Percentiles rank a stretch among this genome's conserved stretches.
phyloP scores from a whole-genome alignment of 2,113 vertebrate species.

The Philantomba maxwellii region DNA sequence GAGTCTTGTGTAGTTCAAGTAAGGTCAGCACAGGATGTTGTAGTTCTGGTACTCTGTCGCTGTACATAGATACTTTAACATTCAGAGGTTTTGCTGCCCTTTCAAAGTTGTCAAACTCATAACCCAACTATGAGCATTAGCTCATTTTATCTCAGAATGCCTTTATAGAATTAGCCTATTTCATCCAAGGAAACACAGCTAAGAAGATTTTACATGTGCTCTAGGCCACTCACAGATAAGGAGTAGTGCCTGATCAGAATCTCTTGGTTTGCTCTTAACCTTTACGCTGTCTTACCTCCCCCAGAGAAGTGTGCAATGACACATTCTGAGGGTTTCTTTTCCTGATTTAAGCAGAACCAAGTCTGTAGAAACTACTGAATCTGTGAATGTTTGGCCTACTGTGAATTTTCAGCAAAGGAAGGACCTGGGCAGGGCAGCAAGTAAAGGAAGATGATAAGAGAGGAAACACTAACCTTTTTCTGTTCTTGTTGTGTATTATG shows the following conservation, averaged over 20 bases:
- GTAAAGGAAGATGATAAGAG: neutral
- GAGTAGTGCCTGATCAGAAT: neutral
- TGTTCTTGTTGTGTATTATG: neutral
- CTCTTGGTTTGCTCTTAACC: neutral
- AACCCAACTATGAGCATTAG: neutral
- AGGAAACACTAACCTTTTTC: neutral
- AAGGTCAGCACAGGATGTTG: constrained; percentile 47
- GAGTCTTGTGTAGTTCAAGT: constrained; percentile 64
- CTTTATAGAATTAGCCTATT: neutral
- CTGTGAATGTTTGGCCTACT: neutral
- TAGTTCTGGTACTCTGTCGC: constrained; percentile 37
- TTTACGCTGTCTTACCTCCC: neutral
- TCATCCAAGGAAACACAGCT: neutral
- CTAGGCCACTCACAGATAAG: neutral
- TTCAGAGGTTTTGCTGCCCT: constrained; percentile 49
- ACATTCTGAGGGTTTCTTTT: neutral
- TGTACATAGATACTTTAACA: neutral
- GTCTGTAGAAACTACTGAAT: neutral
- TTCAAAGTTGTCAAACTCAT: neutral
- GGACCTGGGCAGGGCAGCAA: neutral
- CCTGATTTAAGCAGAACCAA: neutral
- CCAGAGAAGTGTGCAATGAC: neutral
- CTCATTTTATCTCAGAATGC: neutral
- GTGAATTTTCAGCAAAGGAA: neutral
- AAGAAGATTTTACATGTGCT: neutral